phyloP scores from a whole-genome alignment of 2,113 vertebrate genomes.

The Caracal caracal region DNA sequence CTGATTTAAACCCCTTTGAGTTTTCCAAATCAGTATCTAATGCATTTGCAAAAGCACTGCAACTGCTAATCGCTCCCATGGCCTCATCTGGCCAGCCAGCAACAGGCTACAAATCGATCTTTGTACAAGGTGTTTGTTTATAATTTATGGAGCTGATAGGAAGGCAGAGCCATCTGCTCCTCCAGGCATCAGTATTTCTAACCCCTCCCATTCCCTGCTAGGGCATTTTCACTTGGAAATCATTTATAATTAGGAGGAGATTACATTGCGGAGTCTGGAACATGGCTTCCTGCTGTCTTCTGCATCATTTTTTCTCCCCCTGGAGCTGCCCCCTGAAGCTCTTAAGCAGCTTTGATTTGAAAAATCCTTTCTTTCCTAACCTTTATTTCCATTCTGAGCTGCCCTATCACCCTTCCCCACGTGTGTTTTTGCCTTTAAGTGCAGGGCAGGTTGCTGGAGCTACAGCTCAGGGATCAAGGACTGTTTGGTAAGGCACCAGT shows the following conservation, averaged over 20 bases:
- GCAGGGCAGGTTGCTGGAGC: neutral
- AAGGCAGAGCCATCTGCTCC: slow-evolving; percentile 82
- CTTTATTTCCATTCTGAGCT: slow-evolving; percentile 26
- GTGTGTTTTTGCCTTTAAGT: neutral
- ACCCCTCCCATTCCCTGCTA: slow-evolving; percentile 66
- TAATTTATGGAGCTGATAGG: slow-evolving; percentile 79
- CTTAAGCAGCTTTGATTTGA: slow-evolving; percentile 58
- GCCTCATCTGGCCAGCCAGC: slow-evolving; percentile 65
- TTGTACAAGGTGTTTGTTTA: slow-evolving; percentile 79
- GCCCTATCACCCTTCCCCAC: neutral
- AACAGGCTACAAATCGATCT: slow-evolving; percentile 65
- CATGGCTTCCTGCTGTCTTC: slow-evolving; percentile 62
- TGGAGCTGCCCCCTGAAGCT: slow-evolving; percentile 60
- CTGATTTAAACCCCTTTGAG: slow-evolving; percentile 57
- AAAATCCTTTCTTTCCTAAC: slow-evolving; percentile 47
- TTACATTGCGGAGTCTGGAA: slow-evolving; percentile 69
- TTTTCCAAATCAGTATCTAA: slow-evolving; percentile 57
- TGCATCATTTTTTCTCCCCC: neutral
- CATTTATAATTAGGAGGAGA: slow-evolving; percentile 76
- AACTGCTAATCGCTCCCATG: slow-evolving; percentile 46
- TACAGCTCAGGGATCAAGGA: neutral
- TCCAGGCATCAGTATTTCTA: slow-evolving; percentile 77
- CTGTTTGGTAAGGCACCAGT: neutral
- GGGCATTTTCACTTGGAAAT: slow-evolving; percentile 79
- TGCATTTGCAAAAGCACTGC: slow-evolving; percentile 64